Base-by-base conservation (phyloP, 2,888 invertebrate species). In the Ennomos erosarius region DNA sequence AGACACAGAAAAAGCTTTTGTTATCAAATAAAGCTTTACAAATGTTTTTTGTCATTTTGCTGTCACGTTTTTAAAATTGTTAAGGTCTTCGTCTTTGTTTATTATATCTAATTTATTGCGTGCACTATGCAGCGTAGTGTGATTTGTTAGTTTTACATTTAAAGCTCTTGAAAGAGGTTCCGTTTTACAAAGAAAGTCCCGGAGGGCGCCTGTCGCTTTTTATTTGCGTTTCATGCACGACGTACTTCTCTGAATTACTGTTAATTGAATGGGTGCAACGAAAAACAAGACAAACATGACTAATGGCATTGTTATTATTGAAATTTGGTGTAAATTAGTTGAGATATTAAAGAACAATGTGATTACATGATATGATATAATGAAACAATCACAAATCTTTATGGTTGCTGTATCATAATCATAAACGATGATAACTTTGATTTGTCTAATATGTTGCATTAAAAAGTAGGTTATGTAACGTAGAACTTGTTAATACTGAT, bases 111-210 rank as follows among this genome's bases (percentile, higher is more conserved):
- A 26, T 40, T 13, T 36, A 42, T 42, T 26, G 26, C 26, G 6
- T 26, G 6, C 6, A 42, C 34, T 49, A 49, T 43, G 13, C 42
- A 33, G 10, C 47, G n/a, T 35, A 39, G 10, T 33, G 52, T 48
- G 47, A 48, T 54, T 49, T 59, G 51, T 57, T 46, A 36, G 34
- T 34, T 49, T 8, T 16, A 49, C 45, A 54, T 54, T 54, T 39
- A 39, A 48, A 59, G 44, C 43, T 49, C 33, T 10, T 49, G 36
- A 56, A 57, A 57, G 49, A 50, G 50, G 53, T 49, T 33, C 49
- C 38, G 37, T 40, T 59, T 35, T 38, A 59, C 53, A 54, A 54
- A 59, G 58, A 54, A 40, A 54, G 10, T 38, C 52, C 58, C 58
- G 35, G 49, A 39, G 49, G 48, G 44, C 16, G 44, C 44, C 39